These are phyloP conservation scores for Otis tarda DNA, from an alignment of 2,113 vertebrate genomes.

Conservation along the genomic window DNA sequence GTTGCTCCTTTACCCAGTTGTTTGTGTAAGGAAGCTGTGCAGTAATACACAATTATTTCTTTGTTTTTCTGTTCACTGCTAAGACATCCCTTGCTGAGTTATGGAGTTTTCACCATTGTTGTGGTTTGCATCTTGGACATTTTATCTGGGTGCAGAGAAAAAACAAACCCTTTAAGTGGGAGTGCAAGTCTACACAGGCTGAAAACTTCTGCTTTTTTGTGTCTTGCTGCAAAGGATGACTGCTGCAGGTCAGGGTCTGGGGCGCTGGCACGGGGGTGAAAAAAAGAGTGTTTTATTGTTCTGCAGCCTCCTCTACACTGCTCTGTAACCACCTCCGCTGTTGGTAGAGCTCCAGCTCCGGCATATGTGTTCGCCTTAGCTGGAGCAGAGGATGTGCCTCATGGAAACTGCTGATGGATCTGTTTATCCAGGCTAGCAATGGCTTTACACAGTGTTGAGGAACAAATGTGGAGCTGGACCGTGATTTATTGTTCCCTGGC, in stretches of 20 bases:
- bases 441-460: neutral
- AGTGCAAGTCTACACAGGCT: neutral
- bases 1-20: neutral
- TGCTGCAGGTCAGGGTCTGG: neutral
- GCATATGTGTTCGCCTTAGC: neutral
- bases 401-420: neutral
- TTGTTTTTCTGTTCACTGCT: neutral
- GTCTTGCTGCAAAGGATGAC: neutral
- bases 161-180: neutral
- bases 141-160: neutral
- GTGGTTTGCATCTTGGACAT: neutral
- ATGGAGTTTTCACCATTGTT: neutral
- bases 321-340: neutral
- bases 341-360: neutral
- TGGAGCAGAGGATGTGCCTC: neutral
- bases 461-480: neutral
- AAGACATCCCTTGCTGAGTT: neutral
- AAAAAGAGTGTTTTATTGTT: neutral
- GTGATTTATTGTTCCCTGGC: neutral
- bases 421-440: neutral
- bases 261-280: neutral
- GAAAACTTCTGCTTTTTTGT: neutral
- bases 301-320: neutral
- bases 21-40: neutral
- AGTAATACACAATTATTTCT: neutral